These are phyloP conservation scores for Tetragonisca angustula DNA, from an alignment of 2,888 invertebrate genomes.

Conservation along the genomic window DNA sequence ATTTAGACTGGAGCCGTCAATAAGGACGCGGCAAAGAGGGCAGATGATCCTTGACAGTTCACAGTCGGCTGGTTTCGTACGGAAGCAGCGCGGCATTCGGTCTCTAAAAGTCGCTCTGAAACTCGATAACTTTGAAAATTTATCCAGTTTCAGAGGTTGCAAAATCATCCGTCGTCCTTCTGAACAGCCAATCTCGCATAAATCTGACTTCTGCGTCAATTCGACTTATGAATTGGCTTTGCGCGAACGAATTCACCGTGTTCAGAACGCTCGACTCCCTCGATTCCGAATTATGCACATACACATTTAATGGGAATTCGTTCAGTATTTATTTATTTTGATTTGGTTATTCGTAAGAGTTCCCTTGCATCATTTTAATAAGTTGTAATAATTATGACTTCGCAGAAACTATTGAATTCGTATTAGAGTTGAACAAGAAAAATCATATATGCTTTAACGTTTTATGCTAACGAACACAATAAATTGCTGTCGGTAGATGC, in stretches of 20 bases:
- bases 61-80: constrained; percentile 70
- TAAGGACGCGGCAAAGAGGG: constrained; percentile 44
- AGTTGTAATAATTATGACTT: neutral
- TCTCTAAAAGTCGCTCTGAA: constrained; percentile 68
- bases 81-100: constrained; percentile 62
- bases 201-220: constrained; percentile 41
- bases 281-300: neutral
- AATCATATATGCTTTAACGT: neutral
- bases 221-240: neutral
- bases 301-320: neutral
- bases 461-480: neutral
- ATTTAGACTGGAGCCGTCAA: constrained; percentile 53
- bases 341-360: neutral
- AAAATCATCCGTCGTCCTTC: constrained; percentile 41
- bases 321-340: neutral
- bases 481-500: neutral
- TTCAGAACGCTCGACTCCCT: neutral
- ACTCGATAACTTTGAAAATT: constrained; percentile 75
- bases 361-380: neutral
- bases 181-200: constrained; percentile 52
- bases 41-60: constrained; percentile 73
- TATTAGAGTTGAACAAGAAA: neutral
- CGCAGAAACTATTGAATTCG: no score
- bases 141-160: constrained; percentile 70
- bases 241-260: neutral